A percentile compares a stretch with the other conserved stretches of the same genome.
phyloP scores from a whole-genome alignment of 2,797 vertebrate species.

The Sus cebifrons region DNA sequence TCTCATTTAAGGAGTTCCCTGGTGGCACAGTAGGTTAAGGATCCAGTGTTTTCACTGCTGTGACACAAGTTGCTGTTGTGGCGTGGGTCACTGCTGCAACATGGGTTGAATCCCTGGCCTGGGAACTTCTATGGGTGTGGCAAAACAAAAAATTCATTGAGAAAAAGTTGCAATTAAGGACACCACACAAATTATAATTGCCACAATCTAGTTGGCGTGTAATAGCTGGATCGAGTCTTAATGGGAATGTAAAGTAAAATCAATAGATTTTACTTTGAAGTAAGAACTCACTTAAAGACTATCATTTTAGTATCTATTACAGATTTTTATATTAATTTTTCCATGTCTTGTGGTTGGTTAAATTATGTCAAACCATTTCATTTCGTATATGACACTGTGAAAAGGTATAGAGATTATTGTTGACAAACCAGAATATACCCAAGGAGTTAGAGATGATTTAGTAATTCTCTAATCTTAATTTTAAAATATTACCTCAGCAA shows the following conservation, averaged over 20 bases:
- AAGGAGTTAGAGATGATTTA: neutral
- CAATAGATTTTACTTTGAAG: neutral
- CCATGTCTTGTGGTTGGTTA: neutral
- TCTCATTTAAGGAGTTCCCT: neutral
- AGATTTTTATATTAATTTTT: neutral
- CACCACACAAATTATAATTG: neutral
- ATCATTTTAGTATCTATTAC: neutral
- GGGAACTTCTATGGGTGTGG: no score
- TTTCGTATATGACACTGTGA: neutral
- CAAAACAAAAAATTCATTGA: neutral
- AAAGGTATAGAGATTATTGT: neutral
- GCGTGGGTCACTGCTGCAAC: no score
- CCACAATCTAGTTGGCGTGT: neutral
- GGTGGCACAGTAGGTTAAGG: no score
- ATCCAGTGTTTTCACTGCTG: no score
- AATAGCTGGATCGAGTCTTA: neutral
- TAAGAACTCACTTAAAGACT: neutral
- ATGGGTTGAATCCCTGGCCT: no score
- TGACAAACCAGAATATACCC: neutral
- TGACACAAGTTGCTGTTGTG: no score
- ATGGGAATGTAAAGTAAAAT: neutral
- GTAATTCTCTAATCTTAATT: neutral
- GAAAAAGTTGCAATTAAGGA: neutral
- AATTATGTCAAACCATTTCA: neutral
- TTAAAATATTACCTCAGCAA: neutral